These are phyloP conservation scores for Phymatocera aterrima DNA, from an alignment of 2,888 invertebrate species.

Conservation along the genomic window DNA sequence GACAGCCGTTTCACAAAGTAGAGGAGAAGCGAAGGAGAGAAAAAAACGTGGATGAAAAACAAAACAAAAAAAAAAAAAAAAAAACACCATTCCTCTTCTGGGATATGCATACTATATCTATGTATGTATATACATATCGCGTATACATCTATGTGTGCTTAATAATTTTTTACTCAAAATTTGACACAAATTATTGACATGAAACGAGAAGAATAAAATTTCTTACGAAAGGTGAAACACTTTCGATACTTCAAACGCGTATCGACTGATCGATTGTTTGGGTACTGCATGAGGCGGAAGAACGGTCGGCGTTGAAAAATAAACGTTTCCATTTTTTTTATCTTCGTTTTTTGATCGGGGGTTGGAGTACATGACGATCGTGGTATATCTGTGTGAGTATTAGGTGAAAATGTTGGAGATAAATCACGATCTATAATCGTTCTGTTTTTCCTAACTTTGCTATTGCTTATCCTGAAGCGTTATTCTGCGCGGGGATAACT, in stretches of 20 bases:
- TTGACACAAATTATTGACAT: not conserved
- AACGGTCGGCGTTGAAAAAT: conserved; percentile 19
- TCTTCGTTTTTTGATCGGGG: not conserved
- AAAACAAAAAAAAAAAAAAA: not conserved
- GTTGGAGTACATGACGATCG: not conserved
- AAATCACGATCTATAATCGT: conserved; percentile 28
- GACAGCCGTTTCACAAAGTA: conserved; percentile 6
- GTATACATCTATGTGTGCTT: not conserved
- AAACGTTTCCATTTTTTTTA: not conserved
- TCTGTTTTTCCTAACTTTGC: conserved; percentile 34
- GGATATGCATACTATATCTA: not conserved
- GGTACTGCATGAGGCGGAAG: not conserved
- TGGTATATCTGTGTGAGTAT: not conserved
- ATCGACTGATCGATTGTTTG: not conserved
- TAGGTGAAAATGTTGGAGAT: conserved; percentile 6
- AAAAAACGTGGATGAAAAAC: not conserved
- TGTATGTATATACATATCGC: not conserved
- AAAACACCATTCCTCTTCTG: not conserved
- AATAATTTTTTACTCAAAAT: not conserved
- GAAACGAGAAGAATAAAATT: not conserved
- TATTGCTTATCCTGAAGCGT: not conserved
- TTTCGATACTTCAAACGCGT: not conserved
- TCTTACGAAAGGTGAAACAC: not conserved
- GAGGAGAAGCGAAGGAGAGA: not conserved
- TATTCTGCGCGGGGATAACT: not conserved